These are phyloP conservation scores for Copidosoma floridanum DNA, from an alignment of 1,140 invertebrate genomes.

Conservation along the genomic window DNA sequence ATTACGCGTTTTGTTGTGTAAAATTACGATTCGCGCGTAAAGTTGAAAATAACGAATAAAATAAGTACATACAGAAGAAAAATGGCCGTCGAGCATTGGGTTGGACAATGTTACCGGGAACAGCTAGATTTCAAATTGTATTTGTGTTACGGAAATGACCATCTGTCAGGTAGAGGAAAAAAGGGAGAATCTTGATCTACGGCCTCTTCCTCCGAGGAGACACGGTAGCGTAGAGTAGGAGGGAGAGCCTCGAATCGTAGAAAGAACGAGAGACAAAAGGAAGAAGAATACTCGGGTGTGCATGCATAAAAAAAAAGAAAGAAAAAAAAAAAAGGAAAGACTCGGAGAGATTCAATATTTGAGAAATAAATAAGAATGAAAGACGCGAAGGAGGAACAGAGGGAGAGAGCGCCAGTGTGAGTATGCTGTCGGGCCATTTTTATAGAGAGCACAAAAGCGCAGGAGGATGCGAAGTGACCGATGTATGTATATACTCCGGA, in stretches of 20 bases:
- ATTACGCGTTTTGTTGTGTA: too few relatives aligned
- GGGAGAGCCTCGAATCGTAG: neutral
- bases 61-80: too few relatives aligned
- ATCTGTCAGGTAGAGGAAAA: conserved; percentile 2
- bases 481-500: conserved; percentile 44
- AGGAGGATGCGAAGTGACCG: conserved; percentile 40
- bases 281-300: conserved; percentile 12
- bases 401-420: conserved; percentile 12
- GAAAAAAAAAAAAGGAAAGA: conserved; percentile 30
- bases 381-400: conserved; percentile 4
- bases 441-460: conserved; percentile 42
- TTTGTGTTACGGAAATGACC: conserved; percentile 1
- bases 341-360: conserved; percentile 40
- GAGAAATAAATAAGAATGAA: conserved; percentile 39
- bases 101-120: too few relatives aligned
- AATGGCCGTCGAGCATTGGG: too few relatives aligned
- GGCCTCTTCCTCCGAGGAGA: neutral
- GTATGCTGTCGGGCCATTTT: conserved; percentile 11
- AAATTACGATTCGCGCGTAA: too few relatives aligned
- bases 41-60: too few relatives aligned
- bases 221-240: neutral
- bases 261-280: conserved; percentile 11
- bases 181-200: neutral
- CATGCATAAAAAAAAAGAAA: neutral
- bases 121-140: too few relatives aligned